Percentiles rank a stretch among this genome's conserved stretches.
phyloP scores from a whole-genome alignment of 2,797 vertebrate species.

The Mormyrops attenuatus region DNA sequence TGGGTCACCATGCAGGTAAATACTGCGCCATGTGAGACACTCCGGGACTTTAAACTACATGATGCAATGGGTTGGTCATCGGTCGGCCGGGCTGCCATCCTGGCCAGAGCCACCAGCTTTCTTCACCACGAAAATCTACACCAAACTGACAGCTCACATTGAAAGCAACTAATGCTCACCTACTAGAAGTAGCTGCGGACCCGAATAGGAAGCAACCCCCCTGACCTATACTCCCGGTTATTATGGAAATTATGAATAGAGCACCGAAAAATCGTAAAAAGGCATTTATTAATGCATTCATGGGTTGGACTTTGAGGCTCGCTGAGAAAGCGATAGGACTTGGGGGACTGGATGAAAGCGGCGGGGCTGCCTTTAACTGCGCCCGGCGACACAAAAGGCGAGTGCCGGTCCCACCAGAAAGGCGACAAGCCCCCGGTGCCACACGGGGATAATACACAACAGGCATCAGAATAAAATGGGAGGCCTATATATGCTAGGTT shows the following conservation, averaged over 20 bases:
- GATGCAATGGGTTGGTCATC: slow-evolving; percentile 13
- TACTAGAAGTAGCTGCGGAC: neutral
- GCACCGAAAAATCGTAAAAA: neutral
- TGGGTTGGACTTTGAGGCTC: neutral
- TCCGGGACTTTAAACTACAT: neutral
- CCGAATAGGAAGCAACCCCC: neutral
- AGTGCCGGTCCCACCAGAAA: neutral
- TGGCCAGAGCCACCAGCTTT: neutral
- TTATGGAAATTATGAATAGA: neutral
- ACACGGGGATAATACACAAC: neutral
- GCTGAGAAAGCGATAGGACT: neutral
- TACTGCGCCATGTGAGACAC: slow-evolving; percentile 14
- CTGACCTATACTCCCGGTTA: neutral
- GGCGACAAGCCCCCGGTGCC: neutral
- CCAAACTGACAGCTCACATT: neutral
- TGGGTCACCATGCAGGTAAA: neutral
- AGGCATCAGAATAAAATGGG: neutral
- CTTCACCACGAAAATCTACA: neutral
- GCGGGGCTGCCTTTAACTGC: neutral
- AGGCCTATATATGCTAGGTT: neutral
- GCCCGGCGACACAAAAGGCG: neutral
- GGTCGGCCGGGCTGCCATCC: neutral
- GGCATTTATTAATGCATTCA: neutral
- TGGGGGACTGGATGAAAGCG: neutral
- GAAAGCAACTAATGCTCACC: neutral